phyloP scores from a whole-genome alignment of 2,888 invertebrate genomes.

The Eugnorisma glareosa region DNA sequence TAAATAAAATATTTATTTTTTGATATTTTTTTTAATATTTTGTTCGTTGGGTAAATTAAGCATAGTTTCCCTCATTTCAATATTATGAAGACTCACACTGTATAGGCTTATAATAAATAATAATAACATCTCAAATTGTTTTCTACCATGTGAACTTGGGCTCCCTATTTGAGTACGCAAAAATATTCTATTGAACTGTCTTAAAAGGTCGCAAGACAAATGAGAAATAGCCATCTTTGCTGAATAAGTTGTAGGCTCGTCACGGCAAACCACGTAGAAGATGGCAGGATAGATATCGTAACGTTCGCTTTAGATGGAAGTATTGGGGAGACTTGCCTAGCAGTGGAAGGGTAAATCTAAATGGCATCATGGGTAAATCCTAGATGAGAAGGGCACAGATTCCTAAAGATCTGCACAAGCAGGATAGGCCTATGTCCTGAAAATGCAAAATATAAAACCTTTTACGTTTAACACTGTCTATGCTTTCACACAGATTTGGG shows the following conservation, averaged over 20 bases:
- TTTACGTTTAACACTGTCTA: not conserved
- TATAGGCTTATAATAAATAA: too few relatives aligned
- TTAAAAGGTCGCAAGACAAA: not conserved
- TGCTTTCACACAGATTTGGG: constrained; percentile 30
- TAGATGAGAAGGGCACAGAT: not conserved
- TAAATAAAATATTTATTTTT: too few relatives aligned
- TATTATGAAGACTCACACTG: too few relatives aligned
- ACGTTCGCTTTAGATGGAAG: not conserved
- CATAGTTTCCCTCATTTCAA: too few relatives aligned
- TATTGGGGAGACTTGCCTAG: not conserved
- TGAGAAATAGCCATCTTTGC: not conserved
- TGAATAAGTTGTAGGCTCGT: not conserved
- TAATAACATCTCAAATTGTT: not conserved
- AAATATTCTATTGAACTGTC: not conserved
- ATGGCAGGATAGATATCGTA: not conserved
- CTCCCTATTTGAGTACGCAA: not conserved
- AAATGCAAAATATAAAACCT: not conserved
- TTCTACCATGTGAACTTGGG: not conserved
- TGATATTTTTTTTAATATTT: too few relatives aligned
- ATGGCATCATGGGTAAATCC: not conserved
- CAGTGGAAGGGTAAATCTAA: not conserved
- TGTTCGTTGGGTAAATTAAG: too few relatives aligned
- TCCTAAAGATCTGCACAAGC: not conserved
- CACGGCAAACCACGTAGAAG: not conserved
- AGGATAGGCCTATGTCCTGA: not conserved